Conservation (phyloP, 2,113 vertebrate species). For the Helogale parvula region DNA sequence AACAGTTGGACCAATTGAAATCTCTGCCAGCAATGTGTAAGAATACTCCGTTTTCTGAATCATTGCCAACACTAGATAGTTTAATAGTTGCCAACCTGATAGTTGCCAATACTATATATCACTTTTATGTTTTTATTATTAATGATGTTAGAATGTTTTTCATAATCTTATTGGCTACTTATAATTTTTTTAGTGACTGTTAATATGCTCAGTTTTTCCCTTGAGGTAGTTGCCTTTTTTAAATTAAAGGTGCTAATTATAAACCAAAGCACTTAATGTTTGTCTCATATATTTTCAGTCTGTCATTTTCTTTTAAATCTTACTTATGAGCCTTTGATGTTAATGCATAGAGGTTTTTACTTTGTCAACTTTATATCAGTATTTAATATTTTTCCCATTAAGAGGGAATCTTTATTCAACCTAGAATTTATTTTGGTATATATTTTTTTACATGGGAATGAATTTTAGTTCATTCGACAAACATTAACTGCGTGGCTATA, state of each 20-base stretch:
- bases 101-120: background rate
- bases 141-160: background rate
- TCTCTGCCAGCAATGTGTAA: background rate
- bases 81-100: background rate
- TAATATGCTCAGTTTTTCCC: background rate
- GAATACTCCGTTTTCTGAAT: background rate
- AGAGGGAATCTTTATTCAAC: background rate
- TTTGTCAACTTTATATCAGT: background rate
- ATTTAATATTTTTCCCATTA: background rate
- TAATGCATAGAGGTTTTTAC: background rate
- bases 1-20: background rate
- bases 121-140: background rate
- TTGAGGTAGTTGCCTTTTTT: conserved; percentile 12
- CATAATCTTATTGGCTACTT: background rate
- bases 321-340: background rate
- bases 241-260: background rate
- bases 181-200: background rate
- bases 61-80: background rate
- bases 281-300: background rate
- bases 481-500: background rate
- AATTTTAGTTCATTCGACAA: background rate
- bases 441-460: background rate
- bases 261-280: conserved; percentile 15
- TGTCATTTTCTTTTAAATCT: background rate
- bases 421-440: background rate